Conservation (phyloP, 2,888 invertebrate species). For the Ochropleura plecta region DNA sequence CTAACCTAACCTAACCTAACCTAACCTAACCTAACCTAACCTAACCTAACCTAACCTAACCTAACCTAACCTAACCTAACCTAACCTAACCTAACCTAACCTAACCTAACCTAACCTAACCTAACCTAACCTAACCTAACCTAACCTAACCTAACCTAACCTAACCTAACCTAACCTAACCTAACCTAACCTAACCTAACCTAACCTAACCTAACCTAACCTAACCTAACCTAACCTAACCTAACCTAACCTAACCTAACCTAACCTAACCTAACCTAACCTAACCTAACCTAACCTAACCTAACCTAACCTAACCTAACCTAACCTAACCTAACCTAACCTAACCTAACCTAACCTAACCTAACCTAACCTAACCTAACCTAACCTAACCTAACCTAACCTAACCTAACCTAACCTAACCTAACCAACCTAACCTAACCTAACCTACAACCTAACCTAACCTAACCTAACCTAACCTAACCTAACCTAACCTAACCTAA, state of each 20-base stretch:
- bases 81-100: slow-evolving; percentile 23
- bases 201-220: slow-evolving; percentile 25
- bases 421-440: too few relatives aligned
- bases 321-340: slow-evolving; percentile 16
- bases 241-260: too few relatives aligned
- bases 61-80: slow-evolving; percentile 25
- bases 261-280: slow-evolving; percentile 4
- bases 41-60: slow-evolving; percentile 24
- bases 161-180: slow-evolving; percentile 25
- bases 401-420: slow-evolving; percentile 8
- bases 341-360: slow-evolving; percentile 18
- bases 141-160: slow-evolving; percentile 25
- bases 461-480: too few relatives aligned
- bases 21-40: slow-evolving; percentile 25
- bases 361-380: slow-evolving; percentile 20
- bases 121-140: slow-evolving; percentile 23
- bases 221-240: slow-evolving; percentile 2
- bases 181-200: slow-evolving; percentile 25
- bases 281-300: slow-evolving; percentile 25
- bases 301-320: slow-evolving; percentile 20
- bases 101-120: slow-evolving; percentile 14
- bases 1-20: slow-evolving; percentile 23
- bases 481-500: too few relatives aligned
- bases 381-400: slow-evolving; percentile 20
- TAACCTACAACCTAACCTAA: too few relatives aligned